phyloP scores from a whole-genome alignment of 2,888 invertebrate species.

The Oligia latruncula region DNA sequence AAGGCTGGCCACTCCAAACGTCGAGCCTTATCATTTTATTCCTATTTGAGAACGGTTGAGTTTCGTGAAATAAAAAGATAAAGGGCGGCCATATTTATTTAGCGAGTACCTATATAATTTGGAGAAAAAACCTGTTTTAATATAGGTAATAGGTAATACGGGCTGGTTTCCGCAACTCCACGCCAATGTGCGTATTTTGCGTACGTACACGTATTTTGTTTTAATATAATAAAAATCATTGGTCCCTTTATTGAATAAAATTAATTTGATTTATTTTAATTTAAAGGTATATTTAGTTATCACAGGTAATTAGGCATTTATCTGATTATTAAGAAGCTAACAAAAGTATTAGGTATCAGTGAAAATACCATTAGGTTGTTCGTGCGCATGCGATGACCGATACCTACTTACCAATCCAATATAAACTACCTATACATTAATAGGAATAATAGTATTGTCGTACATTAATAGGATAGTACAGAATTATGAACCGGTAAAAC shows the following conservation, averaged over 20 bases:
- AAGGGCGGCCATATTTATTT: constrained; percentile 24
- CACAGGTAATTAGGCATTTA: not conserved
- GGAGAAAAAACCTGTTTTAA: not conserved
- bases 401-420: not conserved
- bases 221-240: not conserved
- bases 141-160: too few relatives aligned
- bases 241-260: not conserved
- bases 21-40: constrained; percentile 57
- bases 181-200: too few relatives aligned
- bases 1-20: constrained; percentile 55
- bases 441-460: not conserved
- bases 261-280: not conserved
- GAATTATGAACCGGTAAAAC: not conserved
- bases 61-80: constrained; percentile 47
- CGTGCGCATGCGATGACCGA: not conserved
- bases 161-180: too few relatives aligned
- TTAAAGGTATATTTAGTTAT: not conserved
- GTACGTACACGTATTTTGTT: too few relatives aligned
- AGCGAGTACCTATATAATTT: constrained; percentile 12
- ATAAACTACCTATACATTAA: not conserved
- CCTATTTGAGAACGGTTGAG: constrained; percentile 58
- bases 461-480: not conserved
- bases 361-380: not conserved
- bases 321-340: not conserved
- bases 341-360: too few relatives aligned